These are phyloP conservation scores for Phymatocera aterrima DNA, from an alignment of 2,888 invertebrate genomes.

Conservation along the genomic window DNA sequence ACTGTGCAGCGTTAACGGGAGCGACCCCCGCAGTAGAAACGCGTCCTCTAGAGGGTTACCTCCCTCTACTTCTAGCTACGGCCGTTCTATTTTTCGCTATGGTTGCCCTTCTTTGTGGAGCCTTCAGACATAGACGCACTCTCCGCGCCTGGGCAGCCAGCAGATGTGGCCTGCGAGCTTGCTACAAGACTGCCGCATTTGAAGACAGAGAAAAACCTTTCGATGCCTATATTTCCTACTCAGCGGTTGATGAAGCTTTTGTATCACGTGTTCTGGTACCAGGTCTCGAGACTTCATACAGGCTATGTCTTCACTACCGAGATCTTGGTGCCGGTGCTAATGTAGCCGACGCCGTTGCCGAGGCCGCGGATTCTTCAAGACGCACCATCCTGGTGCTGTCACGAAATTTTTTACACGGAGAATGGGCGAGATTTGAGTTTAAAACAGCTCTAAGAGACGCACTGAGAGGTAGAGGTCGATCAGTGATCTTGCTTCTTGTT, in stretches of 20 bases:
- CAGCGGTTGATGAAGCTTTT: slow-evolving; percentile 94
- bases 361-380: slow-evolving; percentile 93
- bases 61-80: slow-evolving; percentile 87
- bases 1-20: slow-evolving; percentile 85
- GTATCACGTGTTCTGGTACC: slow-evolving; percentile 92
- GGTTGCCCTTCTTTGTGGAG: slow-evolving; percentile 85
- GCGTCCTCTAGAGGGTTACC: slow-evolving; percentile 88
- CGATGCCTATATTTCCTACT: slow-evolving; percentile 97
- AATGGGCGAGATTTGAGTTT: slow-evolving; percentile 97
- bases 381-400: slow-evolving; percentile 93
- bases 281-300: slow-evolving; percentile 90
- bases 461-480: slow-evolving; percentile 89
- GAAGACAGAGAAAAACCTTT: slow-evolving; percentile 87
- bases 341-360: slow-evolving; percentile 94
- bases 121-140: slow-evolving; percentile 89
- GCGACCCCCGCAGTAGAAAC: slow-evolving; percentile 85
- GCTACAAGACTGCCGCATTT: slow-evolving; percentile 89
- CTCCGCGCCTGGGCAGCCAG: slow-evolving; percentile 91
- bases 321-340: slow-evolving; percentile 93
- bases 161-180: slow-evolving; percentile 90
- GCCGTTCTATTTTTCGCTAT: slow-evolving; percentile 87
- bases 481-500: slow-evolving; percentile 92
- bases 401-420: slow-evolving; percentile 94
- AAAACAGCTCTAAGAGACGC: slow-evolving; percentile 95
- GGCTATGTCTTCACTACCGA: slow-evolving; percentile 87